Conservation (phyloP, 2,113 vertebrate genomes). For the Henicopernis longicauda region DNA sequence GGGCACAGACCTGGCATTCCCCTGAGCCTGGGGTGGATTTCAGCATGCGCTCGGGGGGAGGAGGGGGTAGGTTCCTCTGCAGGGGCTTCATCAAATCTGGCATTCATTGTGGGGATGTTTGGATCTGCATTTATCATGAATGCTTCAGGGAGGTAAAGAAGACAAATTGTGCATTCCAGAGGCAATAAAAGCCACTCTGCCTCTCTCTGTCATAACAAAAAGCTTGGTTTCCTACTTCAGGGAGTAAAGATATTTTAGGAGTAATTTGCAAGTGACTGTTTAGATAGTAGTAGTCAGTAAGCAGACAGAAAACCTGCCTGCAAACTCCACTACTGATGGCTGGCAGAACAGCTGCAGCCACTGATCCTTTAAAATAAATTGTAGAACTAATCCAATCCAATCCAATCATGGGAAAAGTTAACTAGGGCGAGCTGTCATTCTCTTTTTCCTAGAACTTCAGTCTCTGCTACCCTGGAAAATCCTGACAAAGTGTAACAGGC, state of each 20-base stretch:
- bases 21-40: not conserved
- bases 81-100: not conserved
- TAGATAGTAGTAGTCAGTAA: not conserved
- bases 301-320: not conserved
- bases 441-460: not conserved
- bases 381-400: not conserved
- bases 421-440: not conserved
- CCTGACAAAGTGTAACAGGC: not conserved
- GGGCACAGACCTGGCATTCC: conserved; percentile 41
- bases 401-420: not conserved
- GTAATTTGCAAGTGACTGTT: not conserved
- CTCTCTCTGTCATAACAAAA: not conserved
- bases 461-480: not conserved
- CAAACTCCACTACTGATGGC: not conserved
- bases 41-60: not conserved
- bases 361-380: not conserved
- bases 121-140: not conserved
- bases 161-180: conserved; percentile 12
- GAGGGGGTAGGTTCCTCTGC: not conserved
- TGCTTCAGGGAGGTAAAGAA: conserved; percentile 1
- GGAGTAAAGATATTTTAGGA: not conserved
- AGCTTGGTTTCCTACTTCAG: not conserved
- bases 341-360: not conserved
- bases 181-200: not conserved
- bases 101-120: not conserved